Percentiles rank a stretch among this genome's conserved stretches.
These are phyloP conservation scores for Anser cygnoides DNA, from an alignment of 2,113 vertebrate genomes.

Conservation along the genomic window DNA sequence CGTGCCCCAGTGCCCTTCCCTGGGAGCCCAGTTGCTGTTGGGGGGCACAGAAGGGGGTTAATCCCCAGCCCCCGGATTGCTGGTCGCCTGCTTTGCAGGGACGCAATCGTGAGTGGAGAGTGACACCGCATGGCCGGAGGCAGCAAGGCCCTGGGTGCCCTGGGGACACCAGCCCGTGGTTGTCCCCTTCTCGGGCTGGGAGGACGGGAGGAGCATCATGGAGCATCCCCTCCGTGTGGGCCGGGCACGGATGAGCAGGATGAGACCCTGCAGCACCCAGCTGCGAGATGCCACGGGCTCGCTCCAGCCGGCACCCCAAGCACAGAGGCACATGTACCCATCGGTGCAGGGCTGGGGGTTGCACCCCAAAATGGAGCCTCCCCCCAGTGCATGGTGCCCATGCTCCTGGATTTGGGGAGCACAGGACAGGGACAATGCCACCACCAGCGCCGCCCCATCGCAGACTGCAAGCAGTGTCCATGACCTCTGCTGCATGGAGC, in stretches of 20 bases:
- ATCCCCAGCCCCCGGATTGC: not conserved
- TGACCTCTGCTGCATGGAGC: accelerated
- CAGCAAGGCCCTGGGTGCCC: not conserved
- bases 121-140: not conserved
- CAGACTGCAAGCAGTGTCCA: accelerated
- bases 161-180: accelerated
- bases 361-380: not conserved
- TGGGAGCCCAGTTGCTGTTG: not conserved
- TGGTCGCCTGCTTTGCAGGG: not conserved
- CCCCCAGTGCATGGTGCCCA: accelerated
- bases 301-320: accelerated
- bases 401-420: not conserved
- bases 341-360: too few relatives aligned
- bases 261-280: not conserved
- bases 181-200: not conserved
- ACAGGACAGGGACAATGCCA: not conserved
- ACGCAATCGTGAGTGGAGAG: not conserved
- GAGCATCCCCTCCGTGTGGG: not conserved
- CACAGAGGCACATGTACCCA: too few relatives aligned
- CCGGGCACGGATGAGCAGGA: too few relatives aligned
- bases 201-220: not conserved
- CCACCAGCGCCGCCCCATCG: too few relatives aligned
- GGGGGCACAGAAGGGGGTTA: not conserved
- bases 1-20: accelerated
- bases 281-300: not conserved